These are phyloP conservation scores for Pseudoatta argentina DNA, from an alignment of 1,140 invertebrate species.

Conservation along the genomic window DNA sequence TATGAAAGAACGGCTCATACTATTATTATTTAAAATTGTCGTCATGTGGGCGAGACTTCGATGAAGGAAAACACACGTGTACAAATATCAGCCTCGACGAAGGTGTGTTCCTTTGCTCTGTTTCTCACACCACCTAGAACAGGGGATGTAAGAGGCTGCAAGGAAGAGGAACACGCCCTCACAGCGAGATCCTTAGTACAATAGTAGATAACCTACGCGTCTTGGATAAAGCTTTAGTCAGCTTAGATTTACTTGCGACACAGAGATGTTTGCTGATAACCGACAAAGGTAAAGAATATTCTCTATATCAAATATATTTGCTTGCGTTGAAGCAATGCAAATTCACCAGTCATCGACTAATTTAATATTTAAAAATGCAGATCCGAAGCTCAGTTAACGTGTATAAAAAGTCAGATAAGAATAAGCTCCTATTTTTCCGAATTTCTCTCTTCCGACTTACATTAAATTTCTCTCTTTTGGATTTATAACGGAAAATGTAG, in stretches of 20 bases:
- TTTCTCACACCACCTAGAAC: not conserved
- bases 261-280: not conserved
- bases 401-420: not conserved
- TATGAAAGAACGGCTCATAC: not conserved
- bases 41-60: not conserved
- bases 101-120: not conserved
- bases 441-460: not conserved
- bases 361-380: not conserved
- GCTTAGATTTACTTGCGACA: conserved; percentile 32
- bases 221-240: conserved; percentile 10
- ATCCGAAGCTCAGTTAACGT: not conserved
- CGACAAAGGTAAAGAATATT: not conserved
- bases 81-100: conserved; percentile 46
- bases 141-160: not conserved
- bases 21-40: conserved; percentile 21
- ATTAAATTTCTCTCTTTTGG: not conserved
- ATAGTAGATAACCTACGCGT: not conserved
- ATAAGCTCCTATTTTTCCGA: not conserved
- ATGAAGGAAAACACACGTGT: conserved; percentile 42
- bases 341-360: not conserved
- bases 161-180: not conserved
- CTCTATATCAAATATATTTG: not conserved
- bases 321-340: not conserved
- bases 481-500: not conserved
- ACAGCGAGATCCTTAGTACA: conserved; percentile 20